These are phyloP conservation scores for Mesitornis unicolor DNA, from an alignment of 2,113 vertebrate species.

Conservation along the genomic window DNA sequence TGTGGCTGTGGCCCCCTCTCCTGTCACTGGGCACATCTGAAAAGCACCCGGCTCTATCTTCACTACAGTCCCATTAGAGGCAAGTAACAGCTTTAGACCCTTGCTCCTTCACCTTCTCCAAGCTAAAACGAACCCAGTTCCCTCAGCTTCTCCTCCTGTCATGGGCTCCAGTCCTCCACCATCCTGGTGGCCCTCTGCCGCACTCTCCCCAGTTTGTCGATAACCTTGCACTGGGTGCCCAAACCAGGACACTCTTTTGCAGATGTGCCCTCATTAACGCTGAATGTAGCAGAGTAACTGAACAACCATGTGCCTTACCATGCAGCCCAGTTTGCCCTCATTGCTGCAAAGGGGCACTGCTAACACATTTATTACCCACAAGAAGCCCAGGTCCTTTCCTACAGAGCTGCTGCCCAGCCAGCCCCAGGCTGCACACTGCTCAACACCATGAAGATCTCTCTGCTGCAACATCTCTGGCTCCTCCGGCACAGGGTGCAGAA, in stretches of 20 bases:
- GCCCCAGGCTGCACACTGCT: fast-evolving
- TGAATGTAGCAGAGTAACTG: background rate
- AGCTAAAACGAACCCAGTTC: fast-evolving
- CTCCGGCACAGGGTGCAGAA: background rate
- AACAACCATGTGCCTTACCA: background rate
- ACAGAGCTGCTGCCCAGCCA: background rate
- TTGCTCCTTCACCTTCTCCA: background rate
- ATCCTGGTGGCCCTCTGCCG: background rate
- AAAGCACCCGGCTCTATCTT: background rate
- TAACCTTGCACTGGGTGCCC: background rate
- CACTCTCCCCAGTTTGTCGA: background rate
- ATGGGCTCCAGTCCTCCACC: background rate
- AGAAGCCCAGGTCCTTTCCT: background rate
- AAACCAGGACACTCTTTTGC: background rate
- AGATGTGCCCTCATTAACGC: background rate
- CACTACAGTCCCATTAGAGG: background rate
- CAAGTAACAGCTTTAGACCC: background rate
- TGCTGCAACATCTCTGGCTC: background rate
- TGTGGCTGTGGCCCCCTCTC: background rate
- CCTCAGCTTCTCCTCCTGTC: background rate
- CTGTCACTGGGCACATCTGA: background rate
- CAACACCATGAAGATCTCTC: background rate
- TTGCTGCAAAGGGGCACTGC: fast-evolving
- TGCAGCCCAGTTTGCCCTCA: background rate
- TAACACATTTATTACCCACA: fast-evolving